phyloP scores from a whole-genome alignment of 2,797 vertebrate species.

The Scarus forsteni region DNA sequence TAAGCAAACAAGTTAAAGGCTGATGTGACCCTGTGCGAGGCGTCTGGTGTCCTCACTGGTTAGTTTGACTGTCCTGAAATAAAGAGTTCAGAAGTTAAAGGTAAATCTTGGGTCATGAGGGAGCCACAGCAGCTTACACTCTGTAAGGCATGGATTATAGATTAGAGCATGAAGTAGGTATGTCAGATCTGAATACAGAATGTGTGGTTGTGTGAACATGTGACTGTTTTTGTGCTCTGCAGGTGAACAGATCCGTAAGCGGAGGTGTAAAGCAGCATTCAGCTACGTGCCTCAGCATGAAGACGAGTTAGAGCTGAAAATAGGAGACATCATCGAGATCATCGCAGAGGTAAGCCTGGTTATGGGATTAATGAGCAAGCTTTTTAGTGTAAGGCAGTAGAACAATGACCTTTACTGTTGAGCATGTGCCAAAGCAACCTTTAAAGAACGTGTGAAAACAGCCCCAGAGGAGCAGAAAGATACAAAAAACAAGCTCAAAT shows the following conservation, averaged over 20 bases:
- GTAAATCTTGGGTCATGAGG: constrained; percentile 11
- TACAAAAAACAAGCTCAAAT: too few species aligned
- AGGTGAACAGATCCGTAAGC: constrained; percentile 93
- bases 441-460: too few species aligned
- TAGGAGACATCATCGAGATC: constrained; percentile 95
- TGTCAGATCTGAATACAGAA: constrained; percentile 19
- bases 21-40: neutral
- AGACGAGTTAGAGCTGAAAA: constrained; percentile 96
- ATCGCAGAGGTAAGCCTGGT: constrained; percentile 88
- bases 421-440: too few species aligned
- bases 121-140: constrained; percentile 18
- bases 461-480: too few species aligned
- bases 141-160: constrained; percentile 21
- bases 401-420: neutral
- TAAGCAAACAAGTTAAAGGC: constrained; percentile 38
- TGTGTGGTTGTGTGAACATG: constrained; percentile 23
- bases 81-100: constrained; percentile 35
- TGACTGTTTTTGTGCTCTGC: constrained; percentile 18
- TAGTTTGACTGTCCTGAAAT: neutral
- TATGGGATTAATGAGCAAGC: neutral
- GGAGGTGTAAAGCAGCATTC: constrained; percentile 95
- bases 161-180: constrained; percentile 8
- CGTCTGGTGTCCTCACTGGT: constrained; percentile 8
- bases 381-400: neutral
- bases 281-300: constrained; percentile 98